Percentiles rank a stretch among this genome's conserved stretches.
Evolutionary conservation across 2,113 vertebrate genomes (phyloP).

Genomic region (Bombycilla garrulus): DNA sequence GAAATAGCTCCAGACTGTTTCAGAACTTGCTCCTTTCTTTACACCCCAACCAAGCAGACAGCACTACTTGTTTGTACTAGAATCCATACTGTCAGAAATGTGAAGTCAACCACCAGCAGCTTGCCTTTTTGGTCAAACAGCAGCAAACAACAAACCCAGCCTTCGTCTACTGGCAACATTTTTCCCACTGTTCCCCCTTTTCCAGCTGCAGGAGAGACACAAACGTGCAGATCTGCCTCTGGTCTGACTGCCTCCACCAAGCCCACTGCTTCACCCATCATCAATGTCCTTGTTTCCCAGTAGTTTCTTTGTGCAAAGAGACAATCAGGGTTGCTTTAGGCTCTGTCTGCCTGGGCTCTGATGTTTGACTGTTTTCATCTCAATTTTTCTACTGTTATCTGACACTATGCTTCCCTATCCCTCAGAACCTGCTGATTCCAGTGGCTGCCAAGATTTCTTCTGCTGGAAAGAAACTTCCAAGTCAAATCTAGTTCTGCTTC

Average conservation of each 20-base stretch:
- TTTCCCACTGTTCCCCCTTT: background rate
- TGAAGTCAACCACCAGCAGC: background rate
- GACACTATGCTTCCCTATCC: background rate
- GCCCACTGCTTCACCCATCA: background rate
- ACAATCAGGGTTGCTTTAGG: background rate
- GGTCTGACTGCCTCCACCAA: background rate
- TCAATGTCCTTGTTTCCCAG: background rate
- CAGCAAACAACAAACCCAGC: background rate
- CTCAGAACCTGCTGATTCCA: background rate
- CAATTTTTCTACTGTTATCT: background rate
- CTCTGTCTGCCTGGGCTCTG: accelerated
- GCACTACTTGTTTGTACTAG: background rate
- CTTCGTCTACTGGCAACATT: background rate
- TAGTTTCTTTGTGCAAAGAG: background rate
- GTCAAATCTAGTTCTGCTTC: background rate
- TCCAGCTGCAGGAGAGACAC: background rate
- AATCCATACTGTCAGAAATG: background rate
- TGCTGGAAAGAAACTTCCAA: background rate
- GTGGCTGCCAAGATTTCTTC: background rate
- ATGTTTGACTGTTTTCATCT: background rate
- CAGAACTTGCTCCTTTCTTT: background rate
- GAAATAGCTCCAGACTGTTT: background rate
- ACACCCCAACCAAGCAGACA: background rate
- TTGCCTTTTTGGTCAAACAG: background rate
- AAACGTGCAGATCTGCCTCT: background rate